These are phyloP conservation scores for Oryzias sinensis DNA, from an alignment of 2,797 vertebrate species.

Conservation along the genomic window DNA sequence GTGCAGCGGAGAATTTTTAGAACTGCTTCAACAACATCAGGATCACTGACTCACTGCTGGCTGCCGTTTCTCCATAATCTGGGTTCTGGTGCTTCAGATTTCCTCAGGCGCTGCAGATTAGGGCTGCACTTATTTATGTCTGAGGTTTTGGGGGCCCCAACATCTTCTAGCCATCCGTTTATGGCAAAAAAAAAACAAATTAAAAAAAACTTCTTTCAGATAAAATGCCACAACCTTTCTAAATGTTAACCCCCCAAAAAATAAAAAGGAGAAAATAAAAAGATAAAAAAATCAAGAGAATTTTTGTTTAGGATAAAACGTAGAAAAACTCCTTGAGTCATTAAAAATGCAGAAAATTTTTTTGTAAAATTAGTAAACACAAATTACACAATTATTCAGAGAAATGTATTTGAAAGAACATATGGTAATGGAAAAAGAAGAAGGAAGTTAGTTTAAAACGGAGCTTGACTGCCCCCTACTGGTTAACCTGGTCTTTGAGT, in stretches of 20 bases:
- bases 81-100: neutral
- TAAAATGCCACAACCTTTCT: no score
- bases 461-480: slow-evolving; percentile 64
- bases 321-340: no score
- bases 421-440: slow-evolving; percentile 27
- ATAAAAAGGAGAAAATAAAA: no score
- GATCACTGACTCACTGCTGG: neutral
- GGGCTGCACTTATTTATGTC: no score
- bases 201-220: no score
- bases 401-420: slow-evolving; percentile 38
- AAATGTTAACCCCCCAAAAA: no score
- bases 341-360: slow-evolving; percentile 16
- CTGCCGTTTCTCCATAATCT: neutral
- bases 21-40: neutral
- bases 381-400: slow-evolving; percentile 46
- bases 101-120: neutral
- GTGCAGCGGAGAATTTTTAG: neutral
- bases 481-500: neutral
- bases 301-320: no score
- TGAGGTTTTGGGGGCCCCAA: no score
- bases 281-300: no score
- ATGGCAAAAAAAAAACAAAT: no score
- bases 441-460: slow-evolving; percentile 14
- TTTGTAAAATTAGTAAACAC: slow-evolving; percentile 34
- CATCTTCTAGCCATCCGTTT: no score